Percentiles rank a stretch among this genome's conserved stretches.
These are phyloP conservation scores for Torymus auratus DNA, from an alignment of 2,888 invertebrate species.

Conservation along the genomic window DNA sequence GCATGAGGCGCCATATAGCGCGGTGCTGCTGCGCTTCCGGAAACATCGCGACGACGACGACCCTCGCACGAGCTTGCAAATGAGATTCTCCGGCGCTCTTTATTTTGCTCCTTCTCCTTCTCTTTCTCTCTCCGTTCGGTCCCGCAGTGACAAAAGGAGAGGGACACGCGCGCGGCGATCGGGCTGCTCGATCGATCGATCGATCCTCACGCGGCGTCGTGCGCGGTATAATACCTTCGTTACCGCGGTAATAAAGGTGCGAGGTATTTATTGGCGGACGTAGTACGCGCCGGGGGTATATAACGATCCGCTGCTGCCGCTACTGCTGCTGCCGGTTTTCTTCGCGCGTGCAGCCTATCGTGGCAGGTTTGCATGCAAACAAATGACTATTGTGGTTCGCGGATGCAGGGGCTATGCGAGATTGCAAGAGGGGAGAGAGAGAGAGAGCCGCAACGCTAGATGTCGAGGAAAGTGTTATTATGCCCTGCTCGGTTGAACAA, in stretches of 20 bases:
- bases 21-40: constrained; percentile 46
- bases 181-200: constrained; percentile 35
- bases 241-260: constrained; percentile 66
- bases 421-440: neutral
- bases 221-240: constrained; percentile 53
- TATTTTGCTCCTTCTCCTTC: neutral
- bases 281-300: constrained; percentile 43
- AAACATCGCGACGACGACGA: constrained; percentile 35
- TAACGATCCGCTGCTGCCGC: constrained; percentile 60
- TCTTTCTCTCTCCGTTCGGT: neutral
- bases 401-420: neutral
- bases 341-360: neutral
- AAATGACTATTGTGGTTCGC: constrained; percentile 37
- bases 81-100: constrained; percentile 44
- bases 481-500: neutral
- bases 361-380: constrained; percentile 12
- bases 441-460: neutral
- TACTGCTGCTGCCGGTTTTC: constrained; percentile 23
- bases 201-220: constrained; percentile 31
- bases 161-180: too few species aligned
- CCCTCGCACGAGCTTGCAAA: constrained; percentile 55
- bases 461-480: neutral
- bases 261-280: constrained; percentile 69
- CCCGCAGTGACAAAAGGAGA: constrained; percentile 20
- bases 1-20: neutral